phyloP scores from a whole-genome alignment of 2,113 vertebrate species.

The Protobothrops flavoviridis region DNA sequence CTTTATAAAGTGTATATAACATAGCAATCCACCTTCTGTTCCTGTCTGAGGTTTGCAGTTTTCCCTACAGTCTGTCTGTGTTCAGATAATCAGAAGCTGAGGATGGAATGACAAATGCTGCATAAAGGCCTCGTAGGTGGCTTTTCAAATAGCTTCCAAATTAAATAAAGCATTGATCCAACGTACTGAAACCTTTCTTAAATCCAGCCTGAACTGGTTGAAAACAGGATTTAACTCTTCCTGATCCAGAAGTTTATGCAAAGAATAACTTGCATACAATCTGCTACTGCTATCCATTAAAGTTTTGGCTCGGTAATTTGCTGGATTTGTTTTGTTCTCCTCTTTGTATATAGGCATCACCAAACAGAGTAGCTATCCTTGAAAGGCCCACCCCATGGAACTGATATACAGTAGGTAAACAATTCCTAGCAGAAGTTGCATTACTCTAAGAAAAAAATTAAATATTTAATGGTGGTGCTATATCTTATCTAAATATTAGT shows the following conservation, averaged over 20 bases:
- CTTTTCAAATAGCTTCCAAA: background rate
- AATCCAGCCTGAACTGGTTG: background rate
- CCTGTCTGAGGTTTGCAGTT: background rate
- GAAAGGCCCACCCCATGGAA: background rate
- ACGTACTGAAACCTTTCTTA: background rate
- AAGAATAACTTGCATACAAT: background rate
- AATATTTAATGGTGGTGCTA: background rate
- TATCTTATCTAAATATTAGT: background rate
- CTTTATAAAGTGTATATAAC: background rate
- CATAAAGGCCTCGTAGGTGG: background rate
- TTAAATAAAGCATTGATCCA: background rate
- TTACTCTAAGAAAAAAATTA: background rate
- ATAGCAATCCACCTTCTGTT: background rate
- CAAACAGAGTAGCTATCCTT: background rate
- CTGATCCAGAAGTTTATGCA: background rate
- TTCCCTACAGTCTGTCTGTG: background rate
- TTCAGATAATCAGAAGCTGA: background rate
- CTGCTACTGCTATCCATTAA: background rate
- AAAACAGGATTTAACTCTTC: background rate
- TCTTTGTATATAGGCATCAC: background rate
- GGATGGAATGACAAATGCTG: background rate
- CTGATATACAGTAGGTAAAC: background rate
- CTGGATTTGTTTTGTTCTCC: background rate
- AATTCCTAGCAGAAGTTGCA: background rate
- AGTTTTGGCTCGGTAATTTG: background rate